These are phyloP conservation scores for Malaclemys terrapin DNA, from an alignment of 2,113 vertebrate species.

Conservation along the genomic window DNA sequence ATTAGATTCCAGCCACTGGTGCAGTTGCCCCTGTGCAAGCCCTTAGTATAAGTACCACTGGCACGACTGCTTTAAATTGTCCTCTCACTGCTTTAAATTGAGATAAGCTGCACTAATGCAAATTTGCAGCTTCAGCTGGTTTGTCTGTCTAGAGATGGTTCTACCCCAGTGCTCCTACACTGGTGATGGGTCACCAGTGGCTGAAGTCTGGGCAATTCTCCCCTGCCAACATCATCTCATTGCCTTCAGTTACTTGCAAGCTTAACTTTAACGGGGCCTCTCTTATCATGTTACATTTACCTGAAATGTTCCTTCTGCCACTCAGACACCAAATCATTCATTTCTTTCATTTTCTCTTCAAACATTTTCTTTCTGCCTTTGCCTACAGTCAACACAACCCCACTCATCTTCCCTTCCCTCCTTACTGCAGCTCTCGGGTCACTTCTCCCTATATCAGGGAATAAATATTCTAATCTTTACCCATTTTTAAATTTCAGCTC, in stretches of 20 bases:
- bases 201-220: background rate
- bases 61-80: background rate
- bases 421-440: background rate
- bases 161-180: background rate
- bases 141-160: fast-evolving
- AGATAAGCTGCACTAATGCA: background rate
- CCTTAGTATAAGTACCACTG: background rate
- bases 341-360: background rate
- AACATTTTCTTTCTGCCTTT: background rate
- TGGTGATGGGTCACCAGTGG: background rate
- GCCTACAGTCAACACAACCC: background rate
- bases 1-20: background rate
- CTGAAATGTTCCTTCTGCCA: background rate
- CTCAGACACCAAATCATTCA: background rate
- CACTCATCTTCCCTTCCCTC: background rate
- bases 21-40: background rate
- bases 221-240: background rate
- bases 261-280: background rate
- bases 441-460: background rate
- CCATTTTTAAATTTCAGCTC: background rate
- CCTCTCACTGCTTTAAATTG: background rate
- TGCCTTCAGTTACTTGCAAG: fast-evolving
- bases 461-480: background rate
- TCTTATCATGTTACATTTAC: background rate
- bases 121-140: background rate